Evolutionary conservation across 1,140 invertebrate species (phyloP).

Genomic region (Brachionus asplanchnoidis): DNA sequence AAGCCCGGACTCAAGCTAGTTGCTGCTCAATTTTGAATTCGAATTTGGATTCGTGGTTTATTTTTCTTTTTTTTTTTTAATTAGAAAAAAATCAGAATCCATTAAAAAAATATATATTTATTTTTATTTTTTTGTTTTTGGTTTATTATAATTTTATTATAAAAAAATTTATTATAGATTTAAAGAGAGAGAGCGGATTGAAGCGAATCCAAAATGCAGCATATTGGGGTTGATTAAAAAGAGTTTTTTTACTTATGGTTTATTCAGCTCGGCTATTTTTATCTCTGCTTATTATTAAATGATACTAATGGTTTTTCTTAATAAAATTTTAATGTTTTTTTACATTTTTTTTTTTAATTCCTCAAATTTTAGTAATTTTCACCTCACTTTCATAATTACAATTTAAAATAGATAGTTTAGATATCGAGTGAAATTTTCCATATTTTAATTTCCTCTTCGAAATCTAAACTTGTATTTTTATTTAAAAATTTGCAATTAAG

Average conservation of each 20-base stretch:
- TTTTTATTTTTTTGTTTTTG: not conserved
- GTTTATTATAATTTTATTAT: constrained; percentile 28
- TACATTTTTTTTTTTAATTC: not conserved
- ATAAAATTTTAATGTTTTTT: not conserved
- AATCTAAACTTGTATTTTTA: no score
- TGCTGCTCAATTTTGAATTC: not conserved
- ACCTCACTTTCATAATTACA: no score
- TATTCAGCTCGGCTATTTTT: not conserved
- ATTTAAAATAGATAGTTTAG: no score
- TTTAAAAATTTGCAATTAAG: no score
- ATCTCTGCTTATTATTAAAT: no score
- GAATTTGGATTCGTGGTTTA: not conserved
- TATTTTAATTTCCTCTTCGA: no score
- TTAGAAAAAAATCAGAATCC: constrained; percentile 25
- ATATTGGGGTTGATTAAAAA: not conserved
- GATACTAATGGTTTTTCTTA: not conserved
- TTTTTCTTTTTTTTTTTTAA: not conserved
- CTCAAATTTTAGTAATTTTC: no score
- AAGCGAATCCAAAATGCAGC: not conserved
- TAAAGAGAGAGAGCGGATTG: not conserved
- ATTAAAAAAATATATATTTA: not conserved
- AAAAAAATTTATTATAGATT: constrained; percentile 3
- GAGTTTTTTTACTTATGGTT: not conserved
- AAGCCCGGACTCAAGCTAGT: no score
- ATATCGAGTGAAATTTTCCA: no score